Percentiles rank a stretch among this genome's conserved stretches.
phyloP scores from a whole-genome alignment of 2,113 vertebrate genomes.

The Fulica atra region DNA sequence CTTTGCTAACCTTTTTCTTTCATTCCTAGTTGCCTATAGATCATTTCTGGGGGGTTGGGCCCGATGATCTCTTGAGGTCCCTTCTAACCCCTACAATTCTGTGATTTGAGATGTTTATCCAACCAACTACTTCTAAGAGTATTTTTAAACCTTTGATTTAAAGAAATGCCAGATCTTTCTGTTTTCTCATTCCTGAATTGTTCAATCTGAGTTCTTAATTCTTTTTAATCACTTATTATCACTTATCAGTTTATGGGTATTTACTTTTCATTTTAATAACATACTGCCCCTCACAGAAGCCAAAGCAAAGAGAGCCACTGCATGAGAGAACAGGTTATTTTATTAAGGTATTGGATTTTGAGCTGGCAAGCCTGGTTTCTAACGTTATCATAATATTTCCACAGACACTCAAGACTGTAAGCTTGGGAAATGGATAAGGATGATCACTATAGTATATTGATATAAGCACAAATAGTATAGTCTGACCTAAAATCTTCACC shows the following conservation, averaged over 20 bases:
- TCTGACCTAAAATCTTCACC: neutral
- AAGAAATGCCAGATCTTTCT: neutral
- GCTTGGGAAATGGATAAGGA: neutral
- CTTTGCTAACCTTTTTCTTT: neutral
- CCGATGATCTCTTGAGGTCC: too few relatives aligned
- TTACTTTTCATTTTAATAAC: too few relatives aligned
- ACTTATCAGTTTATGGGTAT: neutral
- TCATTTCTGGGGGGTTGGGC: neutral
- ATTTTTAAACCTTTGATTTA: neutral
- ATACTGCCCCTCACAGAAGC: neutral
- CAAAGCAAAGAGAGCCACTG: neutral
- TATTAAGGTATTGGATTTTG: neutral
- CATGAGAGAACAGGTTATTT: neutral
- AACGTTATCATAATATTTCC: neutral
- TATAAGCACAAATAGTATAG: neutral
- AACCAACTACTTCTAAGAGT: neutral
- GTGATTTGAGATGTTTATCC: neutral
- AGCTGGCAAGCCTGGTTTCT: neutral
- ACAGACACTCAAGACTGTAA: neutral
- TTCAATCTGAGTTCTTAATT: neutral
- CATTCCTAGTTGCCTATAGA: neutral
- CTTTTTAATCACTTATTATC: neutral
- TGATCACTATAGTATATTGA: neutral
- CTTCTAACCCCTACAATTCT: too few relatives aligned
- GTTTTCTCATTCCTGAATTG: neutral